A percentile compares a stretch with the other conserved stretches of the same genome.
Conservation (phyloP, 2,113 vertebrate species). For the Protomyctophum bolini region DNA sequence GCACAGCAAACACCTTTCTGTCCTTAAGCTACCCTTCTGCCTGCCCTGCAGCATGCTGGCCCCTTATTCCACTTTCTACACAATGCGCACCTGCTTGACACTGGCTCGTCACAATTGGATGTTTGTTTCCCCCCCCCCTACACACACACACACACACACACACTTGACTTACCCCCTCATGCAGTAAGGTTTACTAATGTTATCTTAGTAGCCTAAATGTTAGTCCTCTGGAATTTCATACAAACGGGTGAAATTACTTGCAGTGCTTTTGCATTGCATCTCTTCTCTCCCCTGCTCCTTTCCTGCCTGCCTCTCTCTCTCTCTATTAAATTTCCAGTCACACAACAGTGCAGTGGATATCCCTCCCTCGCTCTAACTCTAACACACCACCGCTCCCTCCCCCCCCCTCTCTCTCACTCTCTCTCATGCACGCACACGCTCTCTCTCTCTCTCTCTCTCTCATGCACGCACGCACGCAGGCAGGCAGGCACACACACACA, state of each 20-base stretch:
- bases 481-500: conserved; percentile 46
- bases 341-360: conserved; percentile 88
- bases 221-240: conserved; percentile 64
- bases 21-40: conserved; percentile 4
- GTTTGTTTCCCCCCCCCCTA: conserved; percentile 1
- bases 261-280: conserved; percentile 64
- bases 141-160: too few species aligned
- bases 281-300: conserved; percentile 14
- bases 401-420: conserved; percentile 19
- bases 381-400: conserved; percentile 44
- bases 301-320: conserved; percentile 57
- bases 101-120: conserved; percentile 38
- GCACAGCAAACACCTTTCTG: conserved; percentile 6
- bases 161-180: conserved; percentile 22
- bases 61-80: conserved; percentile 43
- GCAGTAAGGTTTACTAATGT: conserved; percentile 51
- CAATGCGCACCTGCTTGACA: conserved; percentile 53
- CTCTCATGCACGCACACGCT: conserved; percentile 25
- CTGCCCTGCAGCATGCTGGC: not conserved
- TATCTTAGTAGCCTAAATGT: conserved; percentile 48
- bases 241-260: conserved; percentile 46
- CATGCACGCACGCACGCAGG: conserved; percentile 23
- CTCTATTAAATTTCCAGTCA: conserved; percentile 88
- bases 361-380: conserved; percentile 75
- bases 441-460: conserved; percentile 16